These are phyloP conservation scores for Atta cephalotes DNA, from an alignment of 1,140 invertebrate species.

Conservation along the genomic window DNA sequence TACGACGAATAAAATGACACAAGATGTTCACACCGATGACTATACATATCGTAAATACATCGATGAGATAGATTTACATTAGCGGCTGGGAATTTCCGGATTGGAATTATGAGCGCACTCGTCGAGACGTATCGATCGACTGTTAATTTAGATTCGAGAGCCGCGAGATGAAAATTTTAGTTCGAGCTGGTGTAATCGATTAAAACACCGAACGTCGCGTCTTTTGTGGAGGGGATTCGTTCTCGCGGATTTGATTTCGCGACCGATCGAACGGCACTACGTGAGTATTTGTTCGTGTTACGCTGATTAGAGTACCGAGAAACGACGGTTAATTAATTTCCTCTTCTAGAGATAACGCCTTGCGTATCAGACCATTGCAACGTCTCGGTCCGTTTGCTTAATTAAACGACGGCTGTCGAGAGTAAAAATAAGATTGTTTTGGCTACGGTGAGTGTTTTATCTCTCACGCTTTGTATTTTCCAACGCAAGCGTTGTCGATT, in stretches of 20 bases:
- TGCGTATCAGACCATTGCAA: conserved; percentile 1
- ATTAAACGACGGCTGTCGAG: conserved; percentile 37
- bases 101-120: conserved; percentile 36
- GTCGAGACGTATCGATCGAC: conserved; percentile 45
- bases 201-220: conserved; percentile 26
- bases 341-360: conserved; percentile 19
- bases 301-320: conserved; percentile 22
- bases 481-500: not conserved
- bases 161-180: conserved; percentile 41
- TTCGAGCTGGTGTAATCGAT: not conserved
- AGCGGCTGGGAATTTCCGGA: conserved; percentile 32
- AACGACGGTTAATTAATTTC: conserved; percentile 42
- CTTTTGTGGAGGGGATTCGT: not conserved
- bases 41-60: not conserved
- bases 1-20: not conserved
- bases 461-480: conserved; percentile 22
- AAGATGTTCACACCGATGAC: not conserved
- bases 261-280: not conserved
- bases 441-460: conserved; percentile 42
- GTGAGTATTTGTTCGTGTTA: conserved; percentile 7
- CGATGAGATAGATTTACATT: conserved; percentile 19
- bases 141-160: conserved; percentile 36
- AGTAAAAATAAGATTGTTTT: conserved; percentile 54
- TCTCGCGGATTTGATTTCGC: conserved; percentile 3
- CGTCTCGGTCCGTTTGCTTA: conserved; percentile 25